Percentiles rank a stretch among this genome's conserved stretches.
Conservation (phyloP, 2,113 vertebrate species). For the Salminus brasiliensis region DNA sequence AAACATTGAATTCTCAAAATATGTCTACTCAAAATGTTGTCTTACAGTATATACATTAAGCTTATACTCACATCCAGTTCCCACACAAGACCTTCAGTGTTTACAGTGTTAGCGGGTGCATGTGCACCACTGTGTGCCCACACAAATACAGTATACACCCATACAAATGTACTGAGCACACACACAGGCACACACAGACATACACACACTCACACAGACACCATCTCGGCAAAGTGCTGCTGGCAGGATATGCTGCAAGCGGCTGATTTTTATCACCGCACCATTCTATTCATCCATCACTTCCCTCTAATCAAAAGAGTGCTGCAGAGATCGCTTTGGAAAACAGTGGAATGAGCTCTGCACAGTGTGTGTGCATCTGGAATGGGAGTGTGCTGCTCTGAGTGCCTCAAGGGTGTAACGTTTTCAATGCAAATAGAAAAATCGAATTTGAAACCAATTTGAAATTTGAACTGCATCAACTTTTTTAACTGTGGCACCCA, state of each 20-base stretch:
- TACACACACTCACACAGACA: neutral
- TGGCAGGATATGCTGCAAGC: neutral
- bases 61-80: no score
- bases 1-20: no score
- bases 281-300: slow-evolving; percentile 9
- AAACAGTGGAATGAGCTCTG: neutral
- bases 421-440: no score
- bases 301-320: neutral
- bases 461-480: no score
- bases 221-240: neutral
- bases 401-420: no score
- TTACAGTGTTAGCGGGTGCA: no score
- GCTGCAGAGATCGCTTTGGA: neutral
- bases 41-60: no score
- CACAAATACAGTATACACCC: neutral
- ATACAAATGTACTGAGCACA: neutral
- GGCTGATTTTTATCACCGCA: slow-evolving; percentile 6
- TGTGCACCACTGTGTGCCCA: no score
- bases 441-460: no score
- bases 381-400: neutral
- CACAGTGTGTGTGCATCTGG: neutral
- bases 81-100: no score
- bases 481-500: no score
- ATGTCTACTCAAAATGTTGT: no score
- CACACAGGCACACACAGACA: neutral